phyloP scores from a whole-genome alignment of 2,888 invertebrate genomes.

The Philhelius pedissequus region DNA sequence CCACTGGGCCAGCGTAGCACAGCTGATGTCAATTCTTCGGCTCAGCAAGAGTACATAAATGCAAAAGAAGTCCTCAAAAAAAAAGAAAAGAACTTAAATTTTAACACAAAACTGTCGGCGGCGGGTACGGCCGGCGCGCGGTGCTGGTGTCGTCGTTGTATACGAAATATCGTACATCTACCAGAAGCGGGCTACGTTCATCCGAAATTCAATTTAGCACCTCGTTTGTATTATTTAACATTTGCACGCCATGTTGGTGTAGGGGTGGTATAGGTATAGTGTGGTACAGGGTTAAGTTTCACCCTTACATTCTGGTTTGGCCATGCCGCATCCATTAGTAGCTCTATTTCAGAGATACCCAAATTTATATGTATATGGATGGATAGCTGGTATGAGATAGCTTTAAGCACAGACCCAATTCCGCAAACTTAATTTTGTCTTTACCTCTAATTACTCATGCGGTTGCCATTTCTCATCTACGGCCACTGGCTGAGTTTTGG shows the following conservation, averaged over 20 bases:
- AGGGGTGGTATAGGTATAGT: not conserved
- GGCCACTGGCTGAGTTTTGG: conserved; percentile 45
- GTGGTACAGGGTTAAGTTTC: not conserved
- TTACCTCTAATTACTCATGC: conserved; percentile 67
- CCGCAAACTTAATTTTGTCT: conserved; percentile 67
- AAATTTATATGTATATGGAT: conserved; percentile 5
- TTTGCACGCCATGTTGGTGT: conserved; percentile 43
- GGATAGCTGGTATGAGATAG: conserved; percentile 42
- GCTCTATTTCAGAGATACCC: conserved; percentile 45
- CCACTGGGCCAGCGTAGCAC: conserved; percentile 27
- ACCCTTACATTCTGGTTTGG: conserved; percentile 44
- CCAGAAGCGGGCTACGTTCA: conserved; percentile 11
- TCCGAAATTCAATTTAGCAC: conserved; percentile 66
- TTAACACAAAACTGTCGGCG: conserved; percentile 29
- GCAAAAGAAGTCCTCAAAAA: not conserved
- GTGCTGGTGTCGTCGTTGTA: not conserved
- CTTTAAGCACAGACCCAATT: conserved; percentile 59
- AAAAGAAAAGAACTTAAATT: conserved; percentile 31
- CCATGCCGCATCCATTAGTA: conserved; percentile 67
- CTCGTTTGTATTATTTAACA: conserved; percentile 67
- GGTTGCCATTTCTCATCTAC: conserved; percentile 66
- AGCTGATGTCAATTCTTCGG: conserved; percentile 44
- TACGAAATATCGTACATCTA: conserved; percentile 4
- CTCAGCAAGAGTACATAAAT: not conserved
- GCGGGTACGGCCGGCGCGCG: no score